Evolutionary conservation across 2,888 invertebrate species (phyloP).

Genomic region (Apodemia duryi): DNA sequence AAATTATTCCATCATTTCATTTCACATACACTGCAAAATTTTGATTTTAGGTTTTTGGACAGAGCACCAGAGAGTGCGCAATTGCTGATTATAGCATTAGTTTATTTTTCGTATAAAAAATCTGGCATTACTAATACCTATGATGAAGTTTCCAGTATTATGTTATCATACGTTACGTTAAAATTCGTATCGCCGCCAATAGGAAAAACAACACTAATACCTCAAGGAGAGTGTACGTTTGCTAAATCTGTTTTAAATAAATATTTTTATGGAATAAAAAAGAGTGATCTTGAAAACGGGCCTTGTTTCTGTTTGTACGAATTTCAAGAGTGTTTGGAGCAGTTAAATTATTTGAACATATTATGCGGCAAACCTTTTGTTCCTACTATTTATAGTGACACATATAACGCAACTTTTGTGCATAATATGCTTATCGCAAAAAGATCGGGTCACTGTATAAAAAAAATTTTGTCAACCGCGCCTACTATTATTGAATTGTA

Average conservation of each 20-base stretch:
- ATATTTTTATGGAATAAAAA: not conserved
- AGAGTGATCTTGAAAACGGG: not conserved
- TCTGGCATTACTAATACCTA: not conserved
- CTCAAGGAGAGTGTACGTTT: not conserved
- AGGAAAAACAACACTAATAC: constrained; percentile 17
- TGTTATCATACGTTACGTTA: not conserved
- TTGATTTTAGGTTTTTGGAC: constrained; percentile 2
- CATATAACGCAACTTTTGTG: not conserved
- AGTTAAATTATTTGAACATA: constrained; percentile 8
- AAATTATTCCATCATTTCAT: constrained; percentile 37
- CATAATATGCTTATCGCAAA: not conserved
- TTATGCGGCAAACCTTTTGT: constrained; percentile 2
- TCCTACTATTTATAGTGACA: not conserved
- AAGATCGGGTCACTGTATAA: not conserved
- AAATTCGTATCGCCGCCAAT: constrained; percentile 17
- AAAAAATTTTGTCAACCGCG: not conserved
- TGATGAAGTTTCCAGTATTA: not conserved
- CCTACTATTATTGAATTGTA: not conserved
- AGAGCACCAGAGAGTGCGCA: constrained; percentile 7
- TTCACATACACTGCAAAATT: constrained; percentile 17
- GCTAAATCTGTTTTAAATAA: constrained; percentile 2
- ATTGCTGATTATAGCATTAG: not conserved
- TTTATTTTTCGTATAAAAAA: not conserved
- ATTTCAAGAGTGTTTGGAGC: constrained; percentile 5
- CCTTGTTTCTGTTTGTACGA: constrained; percentile 6